Conservation (phyloP, 2,797 vertebrate species). For the Aldrovandia affinis region DNA sequence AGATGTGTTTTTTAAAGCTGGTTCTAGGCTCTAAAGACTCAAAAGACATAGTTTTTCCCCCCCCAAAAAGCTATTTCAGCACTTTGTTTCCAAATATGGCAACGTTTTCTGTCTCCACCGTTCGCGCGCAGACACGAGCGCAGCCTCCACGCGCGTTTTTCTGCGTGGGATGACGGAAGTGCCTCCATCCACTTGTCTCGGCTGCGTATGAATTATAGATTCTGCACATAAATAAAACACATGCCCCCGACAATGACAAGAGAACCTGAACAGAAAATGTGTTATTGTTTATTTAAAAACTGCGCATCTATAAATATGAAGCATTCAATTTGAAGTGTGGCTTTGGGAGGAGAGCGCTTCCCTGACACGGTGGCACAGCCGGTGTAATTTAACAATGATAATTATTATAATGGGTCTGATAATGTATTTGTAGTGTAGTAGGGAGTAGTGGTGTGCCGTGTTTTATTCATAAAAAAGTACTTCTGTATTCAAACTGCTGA, state of each 20-base stretch:
- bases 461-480: not conserved
- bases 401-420: not conserved
- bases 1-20: no score
- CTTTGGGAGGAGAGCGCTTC: no score
- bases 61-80: not conserved
- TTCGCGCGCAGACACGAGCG: not conserved
- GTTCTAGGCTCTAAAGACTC: no score
- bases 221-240: not conserved
- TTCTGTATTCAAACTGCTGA: not conserved
- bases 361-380: not conserved
- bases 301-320: not conserved
- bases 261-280: not conserved
- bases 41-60: no score
- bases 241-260: not conserved
- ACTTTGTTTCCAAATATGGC: not conserved
- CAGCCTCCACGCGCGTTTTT: not conserved
- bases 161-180: not conserved
- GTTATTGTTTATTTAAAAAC: not conserved
- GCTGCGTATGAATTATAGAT: not conserved
- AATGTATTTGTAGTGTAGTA: not conserved
- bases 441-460: not conserved
- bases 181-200: no score
- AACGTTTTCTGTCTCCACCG: not conserved
- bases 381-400: not conserved
- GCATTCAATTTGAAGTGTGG: not conserved